phyloP scores from a whole-genome alignment of 2,113 vertebrate genomes.

The Capreolus pygargus region DNA sequence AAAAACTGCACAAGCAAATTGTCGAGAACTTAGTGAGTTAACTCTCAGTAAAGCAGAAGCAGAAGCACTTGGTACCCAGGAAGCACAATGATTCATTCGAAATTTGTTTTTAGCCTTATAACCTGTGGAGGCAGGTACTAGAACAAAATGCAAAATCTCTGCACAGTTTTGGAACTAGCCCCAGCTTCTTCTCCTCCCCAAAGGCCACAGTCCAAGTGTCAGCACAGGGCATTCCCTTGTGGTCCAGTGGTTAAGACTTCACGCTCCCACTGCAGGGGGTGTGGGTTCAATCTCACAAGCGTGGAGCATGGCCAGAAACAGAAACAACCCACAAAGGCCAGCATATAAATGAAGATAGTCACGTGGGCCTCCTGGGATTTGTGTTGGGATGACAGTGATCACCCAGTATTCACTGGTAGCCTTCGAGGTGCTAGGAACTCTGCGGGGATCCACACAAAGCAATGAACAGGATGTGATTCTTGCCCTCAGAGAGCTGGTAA shows the following conservation, averaged over 20 bases:
- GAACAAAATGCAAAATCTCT: neutral
- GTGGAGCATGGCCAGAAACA: neutral
- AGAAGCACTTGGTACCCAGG: neutral
- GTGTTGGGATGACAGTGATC: too few species aligned
- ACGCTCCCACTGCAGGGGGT: neutral
- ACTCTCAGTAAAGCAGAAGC: neutral
- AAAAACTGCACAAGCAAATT: neutral
- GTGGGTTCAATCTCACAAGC: neutral
- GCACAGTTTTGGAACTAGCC: neutral
- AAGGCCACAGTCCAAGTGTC: neutral
- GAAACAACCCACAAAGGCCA: neutral
- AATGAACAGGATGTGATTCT: neutral
- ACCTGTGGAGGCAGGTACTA: neutral
- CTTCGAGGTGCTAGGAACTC: neutral
- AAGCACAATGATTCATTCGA: neutral
- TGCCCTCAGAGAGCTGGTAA: neutral
- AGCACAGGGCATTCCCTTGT: neutral
- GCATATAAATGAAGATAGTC: neutral
- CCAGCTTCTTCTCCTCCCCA: neutral
- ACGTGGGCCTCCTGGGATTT: neutral
- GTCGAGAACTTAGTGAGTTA: neutral
- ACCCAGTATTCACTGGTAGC: rapidly evolving
- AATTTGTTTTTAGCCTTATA: neutral
- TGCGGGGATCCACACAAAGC: neutral
- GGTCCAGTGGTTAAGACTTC: neutral